phyloP scores from a whole-genome alignment of 2,113 vertebrate genomes.

The Microtus richardsoni region DNA sequence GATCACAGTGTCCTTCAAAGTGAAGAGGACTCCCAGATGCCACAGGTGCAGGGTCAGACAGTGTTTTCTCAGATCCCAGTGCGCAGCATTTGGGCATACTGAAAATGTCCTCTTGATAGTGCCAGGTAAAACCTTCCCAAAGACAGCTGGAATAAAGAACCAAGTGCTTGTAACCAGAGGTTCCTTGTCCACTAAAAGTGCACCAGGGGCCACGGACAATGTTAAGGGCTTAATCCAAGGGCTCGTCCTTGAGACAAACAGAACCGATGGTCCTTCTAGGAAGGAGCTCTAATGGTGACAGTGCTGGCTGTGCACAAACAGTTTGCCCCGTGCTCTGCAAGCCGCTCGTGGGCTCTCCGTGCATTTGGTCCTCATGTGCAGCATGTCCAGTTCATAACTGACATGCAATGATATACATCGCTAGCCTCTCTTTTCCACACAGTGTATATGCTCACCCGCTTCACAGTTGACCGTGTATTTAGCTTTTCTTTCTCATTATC shows the following conservation, averaged over 20 bases:
- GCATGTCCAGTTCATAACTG: not conserved
- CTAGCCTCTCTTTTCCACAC: not conserved
- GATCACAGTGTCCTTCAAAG: not conserved
- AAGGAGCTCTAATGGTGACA: not conserved
- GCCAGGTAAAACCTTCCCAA: not conserved
- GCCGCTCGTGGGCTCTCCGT: accelerated
- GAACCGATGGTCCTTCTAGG: not conserved
- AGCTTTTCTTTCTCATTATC: not conserved
- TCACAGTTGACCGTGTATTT: not conserved
- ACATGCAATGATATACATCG: not conserved
- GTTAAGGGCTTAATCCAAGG: not conserved
- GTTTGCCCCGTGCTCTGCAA: not conserved
- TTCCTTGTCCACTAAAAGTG: not conserved
- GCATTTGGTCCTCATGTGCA: not conserved
- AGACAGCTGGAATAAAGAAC: not conserved
- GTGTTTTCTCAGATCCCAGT: not conserved
- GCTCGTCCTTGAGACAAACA: not conserved
- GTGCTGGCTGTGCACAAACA: not conserved
- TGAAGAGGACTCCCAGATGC: not conserved
- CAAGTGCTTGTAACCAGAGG: not conserved
- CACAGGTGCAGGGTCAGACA: not conserved
- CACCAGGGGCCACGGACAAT: not conserved
- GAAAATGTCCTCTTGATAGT: not conserved
- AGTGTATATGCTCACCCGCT: not conserved
- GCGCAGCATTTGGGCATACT: not conserved